phyloP scores from a whole-genome alignment of 2,113 vertebrate genomes.

The Gopherus flavomarginatus region DNA sequence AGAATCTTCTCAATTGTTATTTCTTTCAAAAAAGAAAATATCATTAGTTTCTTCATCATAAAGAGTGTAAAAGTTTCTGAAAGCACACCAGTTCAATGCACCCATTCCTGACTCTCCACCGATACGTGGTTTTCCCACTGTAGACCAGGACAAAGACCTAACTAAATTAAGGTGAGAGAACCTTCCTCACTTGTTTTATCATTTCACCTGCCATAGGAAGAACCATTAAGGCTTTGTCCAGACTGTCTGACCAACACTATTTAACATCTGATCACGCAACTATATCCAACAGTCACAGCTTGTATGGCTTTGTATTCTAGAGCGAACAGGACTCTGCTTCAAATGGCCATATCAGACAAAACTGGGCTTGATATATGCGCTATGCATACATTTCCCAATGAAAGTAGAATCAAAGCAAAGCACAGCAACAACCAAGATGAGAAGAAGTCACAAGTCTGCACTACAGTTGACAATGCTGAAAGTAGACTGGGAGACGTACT shows the following conservation, averaged over 20 bases:
- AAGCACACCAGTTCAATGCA: not conserved
- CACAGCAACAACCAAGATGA: not conserved
- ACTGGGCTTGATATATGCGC: not conserved
- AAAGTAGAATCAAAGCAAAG: not conserved
- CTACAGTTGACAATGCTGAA: not conserved
- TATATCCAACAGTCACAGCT: not conserved
- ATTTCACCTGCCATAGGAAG: not conserved
- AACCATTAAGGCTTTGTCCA: not conserved
- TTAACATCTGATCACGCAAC: not conserved
- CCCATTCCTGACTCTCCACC: not conserved
- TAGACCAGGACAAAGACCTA: not conserved
- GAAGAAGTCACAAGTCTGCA: not conserved
- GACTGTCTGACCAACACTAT: not conserved
- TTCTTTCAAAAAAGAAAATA: not conserved
- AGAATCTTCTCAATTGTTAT: not conserved
- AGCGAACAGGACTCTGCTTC: not conserved
- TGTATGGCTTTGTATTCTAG: not conserved
- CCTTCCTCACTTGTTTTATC: not conserved
- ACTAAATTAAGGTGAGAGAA: accelerated
- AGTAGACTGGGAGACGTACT: not conserved
- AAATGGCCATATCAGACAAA: not conserved
- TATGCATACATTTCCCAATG: accelerated
- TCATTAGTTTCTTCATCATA: not conserved
- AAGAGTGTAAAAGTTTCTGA: not conserved
- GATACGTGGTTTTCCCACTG: accelerated